Evolutionary conservation across 2,797 vertebrate species (phyloP).

Genomic region (Buceros bicornis): DNA sequence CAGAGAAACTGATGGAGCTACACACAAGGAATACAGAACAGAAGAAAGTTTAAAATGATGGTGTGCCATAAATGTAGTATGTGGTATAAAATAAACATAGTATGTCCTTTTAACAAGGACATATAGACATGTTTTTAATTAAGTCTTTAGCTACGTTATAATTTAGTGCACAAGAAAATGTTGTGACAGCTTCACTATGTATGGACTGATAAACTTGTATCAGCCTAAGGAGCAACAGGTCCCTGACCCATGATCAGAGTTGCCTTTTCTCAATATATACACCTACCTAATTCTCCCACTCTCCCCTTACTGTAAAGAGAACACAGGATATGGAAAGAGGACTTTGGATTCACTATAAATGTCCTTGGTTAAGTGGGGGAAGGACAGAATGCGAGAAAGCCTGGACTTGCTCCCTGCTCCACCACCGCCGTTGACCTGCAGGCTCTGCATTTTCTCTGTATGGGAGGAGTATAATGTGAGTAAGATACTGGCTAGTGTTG

Average conservation of each 20-base stretch:
- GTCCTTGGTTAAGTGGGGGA: accelerated
- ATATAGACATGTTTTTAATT: accelerated
- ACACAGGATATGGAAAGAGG: neutral
- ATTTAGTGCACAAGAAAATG: neutral
- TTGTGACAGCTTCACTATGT: neutral
- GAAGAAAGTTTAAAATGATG: accelerated
- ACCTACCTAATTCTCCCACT: neutral
- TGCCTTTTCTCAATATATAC: neutral
- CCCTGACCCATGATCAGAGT: neutral
- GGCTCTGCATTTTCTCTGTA: neutral
- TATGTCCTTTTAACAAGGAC: neutral
- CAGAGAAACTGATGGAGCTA: neutral
- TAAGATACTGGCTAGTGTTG: neutral
- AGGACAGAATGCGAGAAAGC: neutral
- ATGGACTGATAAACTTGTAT: neutral
- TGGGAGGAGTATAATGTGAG: neutral
- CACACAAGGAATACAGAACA: neutral
- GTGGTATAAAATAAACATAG: neutral
- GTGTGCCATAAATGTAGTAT: neutral
- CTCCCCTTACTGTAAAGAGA: neutral
- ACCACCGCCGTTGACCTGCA: neutral
- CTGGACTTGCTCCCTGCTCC: neutral
- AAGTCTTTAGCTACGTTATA: neutral
- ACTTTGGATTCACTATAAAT: neutral
- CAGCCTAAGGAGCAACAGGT: neutral